phyloP scores from a whole-genome alignment of 2,797 vertebrate genomes.

The Eptatretus atami region DNA sequence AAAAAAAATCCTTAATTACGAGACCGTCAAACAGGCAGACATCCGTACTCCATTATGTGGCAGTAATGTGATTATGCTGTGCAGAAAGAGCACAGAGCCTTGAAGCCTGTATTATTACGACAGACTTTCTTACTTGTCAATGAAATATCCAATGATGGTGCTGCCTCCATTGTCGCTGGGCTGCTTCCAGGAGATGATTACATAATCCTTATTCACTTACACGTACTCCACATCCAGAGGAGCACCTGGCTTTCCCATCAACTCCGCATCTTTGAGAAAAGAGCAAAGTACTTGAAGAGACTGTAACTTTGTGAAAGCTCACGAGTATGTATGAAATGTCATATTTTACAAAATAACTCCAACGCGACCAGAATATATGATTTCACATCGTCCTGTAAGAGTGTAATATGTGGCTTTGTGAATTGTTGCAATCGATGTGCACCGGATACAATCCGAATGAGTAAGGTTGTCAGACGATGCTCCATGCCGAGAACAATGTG shows the following conservation, averaged over 20 bases:
- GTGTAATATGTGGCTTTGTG: no score
- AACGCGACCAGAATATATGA: no score
- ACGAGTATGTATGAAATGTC: no score
- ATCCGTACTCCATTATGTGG: background rate
- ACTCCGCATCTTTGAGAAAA: background rate
- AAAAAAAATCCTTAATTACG: background rate
- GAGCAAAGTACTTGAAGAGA: no score
- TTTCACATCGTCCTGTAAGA: no score
- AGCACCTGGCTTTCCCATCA: slow-evolving; percentile 35
- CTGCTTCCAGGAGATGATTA: slow-evolving; percentile 41
- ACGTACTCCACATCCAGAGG: slow-evolving; percentile 33
- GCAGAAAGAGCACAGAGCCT: slow-evolving; percentile 8
- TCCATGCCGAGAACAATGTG: no score
- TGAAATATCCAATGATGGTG: slow-evolving; percentile 33
- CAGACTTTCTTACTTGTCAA: slow-evolving; percentile 28
- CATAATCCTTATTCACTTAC: slow-evolving; percentile 43
- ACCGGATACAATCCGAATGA: no score
- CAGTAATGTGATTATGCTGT: no score
- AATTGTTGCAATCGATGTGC: no score
- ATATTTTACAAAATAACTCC: no score
- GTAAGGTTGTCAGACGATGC: no score
- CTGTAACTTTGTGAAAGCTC: no score
- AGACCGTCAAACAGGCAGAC: background rate
- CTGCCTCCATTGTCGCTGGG: slow-evolving; percentile 43
- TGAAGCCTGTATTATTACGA: background rate